These are phyloP conservation scores for Rissa tridactyla DNA, from an alignment of 2,113 vertebrate genomes.

Conservation along the genomic window DNA sequence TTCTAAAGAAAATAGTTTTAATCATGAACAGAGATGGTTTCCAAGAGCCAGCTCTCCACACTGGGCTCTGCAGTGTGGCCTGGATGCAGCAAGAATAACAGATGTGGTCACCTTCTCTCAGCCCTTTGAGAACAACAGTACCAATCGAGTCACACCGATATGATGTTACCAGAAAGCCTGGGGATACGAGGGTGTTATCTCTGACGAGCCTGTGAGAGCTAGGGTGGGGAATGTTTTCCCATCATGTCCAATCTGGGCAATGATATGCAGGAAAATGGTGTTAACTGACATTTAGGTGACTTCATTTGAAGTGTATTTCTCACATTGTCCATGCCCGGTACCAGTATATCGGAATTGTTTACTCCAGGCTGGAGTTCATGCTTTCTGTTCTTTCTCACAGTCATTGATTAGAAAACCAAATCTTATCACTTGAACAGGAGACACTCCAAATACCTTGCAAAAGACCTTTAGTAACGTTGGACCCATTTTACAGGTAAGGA, in stretches of 20 bases:
- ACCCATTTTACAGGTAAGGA: neutral
- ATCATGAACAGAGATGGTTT: neutral
- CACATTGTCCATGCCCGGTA: neutral
- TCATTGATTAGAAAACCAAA: neutral
- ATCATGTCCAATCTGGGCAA: neutral
- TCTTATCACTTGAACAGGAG: neutral
- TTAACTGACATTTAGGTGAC: neutral
- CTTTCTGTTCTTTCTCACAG: neutral
- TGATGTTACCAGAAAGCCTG: neutral
- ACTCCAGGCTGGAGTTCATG: neutral
- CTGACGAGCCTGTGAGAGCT: neutral
- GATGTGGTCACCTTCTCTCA: neutral
- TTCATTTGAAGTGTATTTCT: slow-evolving; percentile 3
- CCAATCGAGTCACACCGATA: neutral
- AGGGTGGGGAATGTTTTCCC: neutral
- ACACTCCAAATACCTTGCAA: neutral
- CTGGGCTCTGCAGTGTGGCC: neutral
- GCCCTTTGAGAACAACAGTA: neutral
- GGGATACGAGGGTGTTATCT: neutral
- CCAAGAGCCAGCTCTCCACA: neutral
- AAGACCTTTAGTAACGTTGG: neutral
- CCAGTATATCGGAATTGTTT: neutral
- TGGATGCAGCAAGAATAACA: slow-evolving; percentile 10
- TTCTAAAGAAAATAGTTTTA: slow-evolving; percentile 25
- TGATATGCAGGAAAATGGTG: neutral